phyloP scores from a whole-genome alignment of 1,140 invertebrate genomes.

The Drosophila kikkawai region DNA sequence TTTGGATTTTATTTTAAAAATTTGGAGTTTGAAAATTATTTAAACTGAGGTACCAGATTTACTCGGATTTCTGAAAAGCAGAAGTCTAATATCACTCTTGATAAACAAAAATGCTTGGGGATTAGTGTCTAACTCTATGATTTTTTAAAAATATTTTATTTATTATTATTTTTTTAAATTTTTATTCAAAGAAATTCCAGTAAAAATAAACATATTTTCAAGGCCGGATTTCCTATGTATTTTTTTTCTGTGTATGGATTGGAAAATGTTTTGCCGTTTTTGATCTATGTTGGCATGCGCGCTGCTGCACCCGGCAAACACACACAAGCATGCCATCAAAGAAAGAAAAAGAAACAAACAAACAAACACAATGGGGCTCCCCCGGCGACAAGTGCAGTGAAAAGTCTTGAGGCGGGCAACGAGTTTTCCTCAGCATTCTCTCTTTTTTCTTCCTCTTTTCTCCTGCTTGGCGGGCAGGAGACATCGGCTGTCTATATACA shows the following conservation, averaged over 20 bases:
- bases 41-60: no score
- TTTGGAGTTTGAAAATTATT: no score
- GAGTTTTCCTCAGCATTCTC: slow-evolving; percentile 54
- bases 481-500: slow-evolving; percentile 38
- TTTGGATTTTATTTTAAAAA: no score
- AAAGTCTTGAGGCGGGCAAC: slow-evolving; percentile 68
- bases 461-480: slow-evolving; percentile 11
- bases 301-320: slow-evolving; percentile 61
- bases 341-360: slow-evolving; percentile 25
- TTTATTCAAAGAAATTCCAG: no score
- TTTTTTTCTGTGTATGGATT: slow-evolving; percentile 27
- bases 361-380: slow-evolving; percentile 55
- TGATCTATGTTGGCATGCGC: slow-evolving; percentile 80
- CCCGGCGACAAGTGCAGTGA: slow-evolving; percentile 71
- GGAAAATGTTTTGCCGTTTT: slow-evolving; percentile 75
- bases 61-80: no score
- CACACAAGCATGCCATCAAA: slow-evolving; percentile 30
- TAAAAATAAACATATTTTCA: no score
- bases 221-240: no score
- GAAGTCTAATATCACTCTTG: no score
- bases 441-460: slow-evolving; percentile 13
- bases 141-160: no score
- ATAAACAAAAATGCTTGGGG: no score
- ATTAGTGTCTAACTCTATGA: no score
- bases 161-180: no score